Evolutionary conservation across 2,113 vertebrate species (phyloP), one percentile per base, ranked within the genome.

Genomic region (Sardina pilchardus): DNA sequence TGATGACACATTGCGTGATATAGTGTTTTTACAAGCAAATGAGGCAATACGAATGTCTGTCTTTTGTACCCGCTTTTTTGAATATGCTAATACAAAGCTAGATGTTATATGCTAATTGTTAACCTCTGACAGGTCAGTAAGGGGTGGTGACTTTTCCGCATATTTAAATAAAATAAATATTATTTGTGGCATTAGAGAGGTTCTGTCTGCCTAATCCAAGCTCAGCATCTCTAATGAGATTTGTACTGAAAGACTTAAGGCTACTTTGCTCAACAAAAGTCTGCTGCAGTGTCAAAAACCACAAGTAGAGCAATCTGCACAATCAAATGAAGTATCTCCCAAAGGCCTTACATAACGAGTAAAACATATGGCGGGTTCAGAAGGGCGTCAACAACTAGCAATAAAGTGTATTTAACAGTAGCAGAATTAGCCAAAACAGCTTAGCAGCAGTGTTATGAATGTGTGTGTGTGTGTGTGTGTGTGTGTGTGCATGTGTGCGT

Each of bases 341-440:
- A 78, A 78, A 78, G 71, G 71, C 71, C 71, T 78, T 36, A 36
- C 9, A 14, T 78, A 36, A 78, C 36, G 71, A 34, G 71, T 78
- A 16, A 78, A 78, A 34, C 71, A 78, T 34, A 34, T 34, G 71
- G 30, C 5, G 30, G 16, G 71, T 36, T 78, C 26, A 78, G 71
- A 78, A 36, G 71, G 30, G 71, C 71, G 36, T 78, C 14, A 78
- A 78, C 12, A 16, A 78, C 36, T 34, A 78, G 30, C 12, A 30
- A 78, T 78, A 16, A 78, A 78, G 71, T 36, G 30, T 34, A 36
- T 78, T 78, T 78, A 78, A 78, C 71, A 78, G 71, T 78, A 78
- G 71, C 71, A 78, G 34, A 78, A 78, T 34, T 36, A 78, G 71
- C 30, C 71, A 17, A 78, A 78, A 78, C 71, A 78, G 71, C 26